Evolutionary conservation across 2,888 invertebrate genomes (phyloP).

Genomic region (Phymatocera aterrima): DNA sequence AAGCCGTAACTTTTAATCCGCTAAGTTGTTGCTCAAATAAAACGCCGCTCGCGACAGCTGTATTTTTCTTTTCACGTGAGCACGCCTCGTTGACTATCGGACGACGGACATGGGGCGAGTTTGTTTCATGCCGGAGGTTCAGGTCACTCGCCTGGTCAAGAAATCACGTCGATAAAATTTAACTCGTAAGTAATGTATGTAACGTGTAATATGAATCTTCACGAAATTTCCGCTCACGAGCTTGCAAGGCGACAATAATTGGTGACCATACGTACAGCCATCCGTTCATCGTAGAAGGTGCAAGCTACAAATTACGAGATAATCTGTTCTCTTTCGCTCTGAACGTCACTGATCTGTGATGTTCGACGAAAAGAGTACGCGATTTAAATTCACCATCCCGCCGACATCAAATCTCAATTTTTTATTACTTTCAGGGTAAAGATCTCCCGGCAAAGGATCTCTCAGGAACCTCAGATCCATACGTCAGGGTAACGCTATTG

Average conservation of each 20-base stretch:
- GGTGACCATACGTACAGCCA: too few relatives aligned
- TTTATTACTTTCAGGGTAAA: conserved; percentile 82
- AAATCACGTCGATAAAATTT: too few relatives aligned
- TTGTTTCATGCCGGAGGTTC: not conserved
- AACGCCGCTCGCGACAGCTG: not conserved
- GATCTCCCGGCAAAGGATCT: conserved; percentile 95
- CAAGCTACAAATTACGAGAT: too few relatives aligned
- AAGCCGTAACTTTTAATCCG: conserved; percentile 12
- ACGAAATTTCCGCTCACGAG: too few relatives aligned
- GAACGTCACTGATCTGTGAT: not conserved
- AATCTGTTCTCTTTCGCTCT: too few relatives aligned
- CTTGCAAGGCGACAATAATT: too few relatives aligned
- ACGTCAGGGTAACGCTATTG: conserved; percentile 91
- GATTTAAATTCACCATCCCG: not conserved
- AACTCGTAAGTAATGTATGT: too few relatives aligned
- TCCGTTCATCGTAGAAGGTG: too few relatives aligned
- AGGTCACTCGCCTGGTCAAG: not conserved
- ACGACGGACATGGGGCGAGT: not conserved
- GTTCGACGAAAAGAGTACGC: not conserved
- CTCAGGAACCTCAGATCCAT: conserved; percentile 94
- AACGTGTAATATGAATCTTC: too few relatives aligned
- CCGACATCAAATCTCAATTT: conserved; percentile 29
- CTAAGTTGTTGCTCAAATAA: conserved; percentile 10
- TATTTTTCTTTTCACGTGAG: conserved; percentile 2
- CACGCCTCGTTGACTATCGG: not conserved